phyloP scores from a whole-genome alignment of 2,797 vertebrate genomes.

The Hirundo rustica region DNA sequence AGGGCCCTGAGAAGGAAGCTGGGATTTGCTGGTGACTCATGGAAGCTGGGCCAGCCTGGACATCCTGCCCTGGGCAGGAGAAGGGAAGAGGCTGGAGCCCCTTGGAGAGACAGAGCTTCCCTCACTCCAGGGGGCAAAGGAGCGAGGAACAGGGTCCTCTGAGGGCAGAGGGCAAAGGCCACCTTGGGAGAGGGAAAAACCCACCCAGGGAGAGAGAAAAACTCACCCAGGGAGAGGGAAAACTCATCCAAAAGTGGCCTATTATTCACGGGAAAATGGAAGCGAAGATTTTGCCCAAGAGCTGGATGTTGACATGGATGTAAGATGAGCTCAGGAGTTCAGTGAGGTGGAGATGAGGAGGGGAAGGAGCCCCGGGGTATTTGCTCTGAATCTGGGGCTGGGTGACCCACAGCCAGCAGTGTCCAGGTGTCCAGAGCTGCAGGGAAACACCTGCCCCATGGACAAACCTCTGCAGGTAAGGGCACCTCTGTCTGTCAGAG shows the following conservation, averaged over 20 bases:
- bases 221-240: too few species aligned
- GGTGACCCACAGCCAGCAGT: background rate
- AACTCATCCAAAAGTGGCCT: background rate
- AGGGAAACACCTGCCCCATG: accelerated
- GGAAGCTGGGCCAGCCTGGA: background rate
- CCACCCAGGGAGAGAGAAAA: background rate
- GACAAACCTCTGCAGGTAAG: background rate
- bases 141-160: background rate
- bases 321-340: background rate
- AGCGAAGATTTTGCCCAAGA: background rate
- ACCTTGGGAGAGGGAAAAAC: background rate
- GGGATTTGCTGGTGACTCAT: slow-evolving; percentile 37
- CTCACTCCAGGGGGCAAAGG: accelerated
- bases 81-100: background rate
- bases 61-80: background rate
- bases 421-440: background rate
- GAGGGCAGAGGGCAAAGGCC: background rate
- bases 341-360: background rate
- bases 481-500: background rate
- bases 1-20: background rate
- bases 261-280: background rate
- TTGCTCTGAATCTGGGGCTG: background rate
- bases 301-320: background rate
- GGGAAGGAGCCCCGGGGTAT: background rate
- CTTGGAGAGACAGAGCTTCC: background rate